A percentile compares a stretch with the other conserved stretches of the same genome.
phyloP scores from a whole-genome alignment of 92 coral and sea anemone species.

The Porites cylindrica region DNA sequence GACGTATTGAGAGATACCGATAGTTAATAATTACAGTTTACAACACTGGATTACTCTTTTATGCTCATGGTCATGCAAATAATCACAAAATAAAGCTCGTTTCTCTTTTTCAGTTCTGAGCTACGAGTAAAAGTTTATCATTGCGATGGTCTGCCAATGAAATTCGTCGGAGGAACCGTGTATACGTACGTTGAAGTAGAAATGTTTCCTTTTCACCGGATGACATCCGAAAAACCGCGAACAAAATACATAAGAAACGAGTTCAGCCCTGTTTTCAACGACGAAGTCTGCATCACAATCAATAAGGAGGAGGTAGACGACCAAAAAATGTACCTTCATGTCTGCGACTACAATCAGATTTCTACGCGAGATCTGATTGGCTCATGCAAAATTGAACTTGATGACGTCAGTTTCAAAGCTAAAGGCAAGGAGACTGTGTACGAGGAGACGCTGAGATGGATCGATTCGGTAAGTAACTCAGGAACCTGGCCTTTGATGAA shows the following conservation, averaged over 20 bases:
- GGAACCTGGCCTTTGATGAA: too few species aligned
- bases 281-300: slow-evolving; percentile 88
- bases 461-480: slow-evolving; percentile 80
- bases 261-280: slow-evolving; percentile 81
- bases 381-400: slow-evolving; percentile 76
- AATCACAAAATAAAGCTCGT: too few species aligned
- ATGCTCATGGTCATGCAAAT: too few species aligned
- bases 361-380: slow-evolving; percentile 98
- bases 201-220: slow-evolving; percentile 91
- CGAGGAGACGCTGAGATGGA: slow-evolving; percentile 81
- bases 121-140: slow-evolving; percentile 78
- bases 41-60: too few species aligned
- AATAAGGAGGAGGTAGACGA: slow-evolving; percentile 86
- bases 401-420: slow-evolving; percentile 67
- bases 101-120: slow-evolving; percentile 64
- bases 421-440: slow-evolving; percentile 77
- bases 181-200: slow-evolving; percentile 94
- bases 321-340: slow-evolving; percentile 88
- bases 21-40: too few species aligned
- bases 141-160: slow-evolving; percentile 84
- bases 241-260: slow-evolving; percentile 88
- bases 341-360: slow-evolving; percentile 91
- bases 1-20: too few species aligned
- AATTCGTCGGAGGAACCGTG: slow-evolving; percentile 86
- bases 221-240: slow-evolving; percentile 83